A percentile compares a stretch with the other conserved stretches of the same genome.
Evolutionary conservation across 2,888 invertebrate species (phyloP).

Genomic region (Cotesia congregata): DNA sequence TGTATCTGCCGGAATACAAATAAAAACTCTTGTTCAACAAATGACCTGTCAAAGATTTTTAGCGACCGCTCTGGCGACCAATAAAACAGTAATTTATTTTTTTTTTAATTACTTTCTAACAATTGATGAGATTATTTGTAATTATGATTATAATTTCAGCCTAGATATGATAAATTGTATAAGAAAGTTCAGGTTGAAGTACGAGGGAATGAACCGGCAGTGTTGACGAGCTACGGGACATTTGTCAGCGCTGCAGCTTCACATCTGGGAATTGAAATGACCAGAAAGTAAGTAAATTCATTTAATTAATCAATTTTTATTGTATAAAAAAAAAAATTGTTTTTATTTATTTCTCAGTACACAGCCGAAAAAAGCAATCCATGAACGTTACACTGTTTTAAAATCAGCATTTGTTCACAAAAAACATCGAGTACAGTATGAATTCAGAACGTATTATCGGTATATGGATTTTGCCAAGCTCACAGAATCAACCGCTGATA

Average conservation of each 20-base stretch:
- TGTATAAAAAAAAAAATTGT: slow-evolving; percentile 13
- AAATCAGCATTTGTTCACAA: slow-evolving; percentile 92
- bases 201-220: slow-evolving; percentile 88
- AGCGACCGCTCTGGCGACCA: slow-evolving; percentile 7
- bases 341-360: slow-evolving; percentile 73
- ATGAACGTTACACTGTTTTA: slow-evolving; percentile 84
- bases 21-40: slow-evolving; percentile 36
- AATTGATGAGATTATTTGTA: neutral
- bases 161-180: slow-evolving; percentile 80
- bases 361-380: slow-evolving; percentile 80
- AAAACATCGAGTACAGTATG: slow-evolving; percentile 96
- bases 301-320: slow-evolving; percentile 15
- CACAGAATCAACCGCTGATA: slow-evolving; percentile 96
- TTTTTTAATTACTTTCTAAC: neutral
- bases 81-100: neutral
- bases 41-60: slow-evolving; percentile 47
- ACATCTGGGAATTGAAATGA: slow-evolving; percentile 83
- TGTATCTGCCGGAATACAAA: slow-evolving; percentile 2
- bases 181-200: slow-evolving; percentile 88
- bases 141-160: slow-evolving; percentile 32
- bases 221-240: slow-evolving; percentile 88
- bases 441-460: slow-evolving; percentile 91
- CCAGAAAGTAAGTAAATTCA: slow-evolving; percentile 71
- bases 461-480: slow-evolving; percentile 86
- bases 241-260: slow-evolving; percentile 87